Evolutionary conservation across 1,140 invertebrate genomes (phyloP).

Genomic region (Drosophila eugracilis): DNA sequence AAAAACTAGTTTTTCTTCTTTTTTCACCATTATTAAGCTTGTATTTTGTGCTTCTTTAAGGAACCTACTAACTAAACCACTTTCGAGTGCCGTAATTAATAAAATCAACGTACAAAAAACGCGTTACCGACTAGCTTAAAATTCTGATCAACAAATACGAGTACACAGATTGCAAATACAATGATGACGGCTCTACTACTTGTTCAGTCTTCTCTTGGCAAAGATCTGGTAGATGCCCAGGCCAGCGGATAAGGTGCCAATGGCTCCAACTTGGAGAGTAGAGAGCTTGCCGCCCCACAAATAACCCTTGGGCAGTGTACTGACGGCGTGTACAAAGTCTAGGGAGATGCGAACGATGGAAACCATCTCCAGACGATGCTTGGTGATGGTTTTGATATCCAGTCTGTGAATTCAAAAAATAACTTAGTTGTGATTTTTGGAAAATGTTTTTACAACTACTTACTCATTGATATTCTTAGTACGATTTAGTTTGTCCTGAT

Average conservation of each 20-base stretch:
- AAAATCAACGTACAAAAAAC: slow-evolving; percentile 32
- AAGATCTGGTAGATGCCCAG: slow-evolving; percentile 87
- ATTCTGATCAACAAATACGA: slow-evolving; percentile 41
- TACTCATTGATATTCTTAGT: slow-evolving; percentile 58
- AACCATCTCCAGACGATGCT: slow-evolving; percentile 87
- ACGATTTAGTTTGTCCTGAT: slow-evolving; percentile 85
- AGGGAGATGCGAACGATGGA: slow-evolving; percentile 88
- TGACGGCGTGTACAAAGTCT: slow-evolving; percentile 92
- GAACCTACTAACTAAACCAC: slow-evolving; percentile 32
- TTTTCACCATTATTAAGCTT: slow-evolving; percentile 18
- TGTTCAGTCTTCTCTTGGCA: slow-evolving; percentile 77
- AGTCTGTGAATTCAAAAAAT: slow-evolving; percentile 45
- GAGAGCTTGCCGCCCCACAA: slow-evolving; percentile 92
- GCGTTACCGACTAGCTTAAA: slow-evolving; percentile 44
- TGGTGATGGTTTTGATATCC: slow-evolving; percentile 82
- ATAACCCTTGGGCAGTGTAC: slow-evolving; percentile 91
- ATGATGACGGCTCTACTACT: slow-evolving; percentile 30
- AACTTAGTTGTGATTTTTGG: background rate
- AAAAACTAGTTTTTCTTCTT: slow-evolving; percentile 33
- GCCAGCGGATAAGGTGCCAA: slow-evolving; percentile 90
- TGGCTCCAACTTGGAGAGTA: slow-evolving; percentile 90
- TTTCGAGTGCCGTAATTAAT: slow-evolving; percentile 23
- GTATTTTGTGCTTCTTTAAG: slow-evolving; percentile 26
- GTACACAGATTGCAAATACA: slow-evolving; percentile 24
- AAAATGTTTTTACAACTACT: slow-evolving; percentile 26